Evolutionary conservation across 2,113 vertebrate genomes (phyloP).

Genomic region (Larimichthys polyactis): DNA sequence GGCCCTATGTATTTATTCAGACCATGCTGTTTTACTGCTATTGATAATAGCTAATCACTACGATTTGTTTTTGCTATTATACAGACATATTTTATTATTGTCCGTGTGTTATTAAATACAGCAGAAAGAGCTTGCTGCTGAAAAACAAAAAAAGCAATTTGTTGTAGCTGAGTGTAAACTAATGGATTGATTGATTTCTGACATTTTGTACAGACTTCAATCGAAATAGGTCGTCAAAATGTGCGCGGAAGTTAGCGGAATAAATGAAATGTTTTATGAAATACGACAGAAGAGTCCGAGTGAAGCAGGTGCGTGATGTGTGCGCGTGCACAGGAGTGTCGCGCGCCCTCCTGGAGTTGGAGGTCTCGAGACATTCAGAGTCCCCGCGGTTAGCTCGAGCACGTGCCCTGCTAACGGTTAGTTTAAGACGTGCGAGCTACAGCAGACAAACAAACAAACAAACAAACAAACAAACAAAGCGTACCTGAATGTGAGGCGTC

Average conservation of each 20-base stretch:
- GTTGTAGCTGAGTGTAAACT: not conserved
- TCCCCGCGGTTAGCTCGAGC: not conserved
- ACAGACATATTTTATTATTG: not conserved
- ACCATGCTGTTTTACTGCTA: not conserved
- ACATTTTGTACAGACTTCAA: too few species aligned
- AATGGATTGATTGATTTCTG: too few species aligned
- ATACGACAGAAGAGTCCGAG: not conserved
- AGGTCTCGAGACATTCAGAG: constrained; percentile 29
- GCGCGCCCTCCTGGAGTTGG: constrained; percentile 20
- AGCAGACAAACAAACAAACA: constrained; percentile 38
- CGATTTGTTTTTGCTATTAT: not conserved
- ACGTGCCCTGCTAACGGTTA: not conserved
- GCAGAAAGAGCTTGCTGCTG: not conserved
- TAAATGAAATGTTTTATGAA: not conserved
- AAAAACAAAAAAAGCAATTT: not conserved
- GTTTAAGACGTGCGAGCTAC: not conserved
- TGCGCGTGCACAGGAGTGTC: constrained; percentile 53
- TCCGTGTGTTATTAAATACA: not conserved
- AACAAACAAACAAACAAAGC: constrained; percentile 27
- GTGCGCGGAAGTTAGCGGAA: too few species aligned
- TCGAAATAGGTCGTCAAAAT: not conserved
- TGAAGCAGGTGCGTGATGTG: constrained; percentile 20
- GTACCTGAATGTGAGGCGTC: constrained; percentile 63
- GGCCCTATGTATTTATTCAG: not conserved
- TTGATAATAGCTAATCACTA: too few species aligned